A percentile compares a stretch with the other conserved stretches of the same genome.
Conservation (phyloP, 1,140 invertebrate species). For the Leptonema lineaticorne region DNA sequence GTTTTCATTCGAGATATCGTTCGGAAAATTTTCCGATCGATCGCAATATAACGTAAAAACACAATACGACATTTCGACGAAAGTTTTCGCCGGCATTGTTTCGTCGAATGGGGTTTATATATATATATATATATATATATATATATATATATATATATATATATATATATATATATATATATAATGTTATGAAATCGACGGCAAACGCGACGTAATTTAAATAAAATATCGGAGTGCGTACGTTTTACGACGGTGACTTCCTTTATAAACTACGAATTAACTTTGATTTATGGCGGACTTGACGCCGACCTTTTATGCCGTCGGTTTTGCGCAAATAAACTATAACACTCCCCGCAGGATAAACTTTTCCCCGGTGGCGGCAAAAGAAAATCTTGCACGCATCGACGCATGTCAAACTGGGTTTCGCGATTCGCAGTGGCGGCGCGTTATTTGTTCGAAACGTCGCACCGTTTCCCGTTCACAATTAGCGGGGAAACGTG, state of each 20-base stretch:
- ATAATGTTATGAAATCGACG: too few species aligned
- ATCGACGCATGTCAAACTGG: constrained; percentile 6
- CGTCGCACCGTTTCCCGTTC: neutral
- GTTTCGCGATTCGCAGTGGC: neutral
- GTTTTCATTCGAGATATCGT: too few species aligned
- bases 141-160: too few species aligned
- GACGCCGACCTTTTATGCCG: constrained; percentile 20
- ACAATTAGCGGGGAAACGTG: too few species aligned
- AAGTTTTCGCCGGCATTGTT: too few species aligned
- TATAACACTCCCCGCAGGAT: constrained; percentile 13
- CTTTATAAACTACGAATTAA: constrained; percentile 17
- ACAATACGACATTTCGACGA: too few species aligned
- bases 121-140: too few species aligned
- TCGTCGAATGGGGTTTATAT: too few species aligned
- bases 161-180: too few species aligned
- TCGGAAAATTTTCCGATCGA: too few species aligned
- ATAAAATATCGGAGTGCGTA: neutral
- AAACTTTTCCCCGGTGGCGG: constrained; percentile 1
- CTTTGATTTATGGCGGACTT: constrained; percentile 28
- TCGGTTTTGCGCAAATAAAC: constrained; percentile 16
- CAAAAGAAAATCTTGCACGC: neutral
- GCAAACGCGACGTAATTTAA: neutral
- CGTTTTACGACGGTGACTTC: neutral
- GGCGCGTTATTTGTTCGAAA: neutral
- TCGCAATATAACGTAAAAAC: too few species aligned